phyloP scores from a whole-genome alignment of 2,888 invertebrate genomes.

The Fragum fragum region DNA sequence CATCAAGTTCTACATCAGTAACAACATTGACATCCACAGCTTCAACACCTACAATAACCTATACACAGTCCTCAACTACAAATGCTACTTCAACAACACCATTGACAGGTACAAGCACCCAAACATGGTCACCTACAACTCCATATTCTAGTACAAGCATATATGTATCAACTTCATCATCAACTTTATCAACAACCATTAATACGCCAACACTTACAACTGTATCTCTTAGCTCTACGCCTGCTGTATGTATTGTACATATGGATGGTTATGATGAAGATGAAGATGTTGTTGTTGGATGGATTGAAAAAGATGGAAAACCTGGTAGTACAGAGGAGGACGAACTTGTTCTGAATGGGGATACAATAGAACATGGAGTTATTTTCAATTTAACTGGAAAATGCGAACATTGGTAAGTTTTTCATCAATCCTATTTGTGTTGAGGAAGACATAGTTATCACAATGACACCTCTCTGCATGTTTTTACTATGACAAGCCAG shows the following conservation, averaged over 20 bases:
- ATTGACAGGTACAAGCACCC: not conserved
- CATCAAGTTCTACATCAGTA: not conserved
- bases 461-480: no score
- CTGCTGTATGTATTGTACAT: not conserved
- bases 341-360: conserved; percentile 45
- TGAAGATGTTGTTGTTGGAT: conserved; percentile 42
- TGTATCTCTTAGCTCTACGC: conserved; percentile 4
- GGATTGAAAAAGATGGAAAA: conserved; percentile 57
- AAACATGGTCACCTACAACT: not conserved
- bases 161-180: not conserved
- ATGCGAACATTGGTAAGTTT: conserved; percentile 57
- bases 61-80: not conserved
- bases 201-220: not conserved
- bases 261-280: not conserved
- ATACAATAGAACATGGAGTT: conserved; percentile 42
- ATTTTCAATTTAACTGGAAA: conserved; percentile 23
- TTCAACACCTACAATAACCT: not conserved
- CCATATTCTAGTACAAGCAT: not conserved
- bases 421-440: no score
- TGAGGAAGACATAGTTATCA: no score
- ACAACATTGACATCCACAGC: not conserved
- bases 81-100: not conserved
- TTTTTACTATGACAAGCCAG: no score
- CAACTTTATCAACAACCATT: conserved; percentile 5
- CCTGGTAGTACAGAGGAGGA: conserved; percentile 40